Evolutionary conservation across 2,888 invertebrate species (phyloP).

Genomic region (Drosophila mimetica): DNA sequence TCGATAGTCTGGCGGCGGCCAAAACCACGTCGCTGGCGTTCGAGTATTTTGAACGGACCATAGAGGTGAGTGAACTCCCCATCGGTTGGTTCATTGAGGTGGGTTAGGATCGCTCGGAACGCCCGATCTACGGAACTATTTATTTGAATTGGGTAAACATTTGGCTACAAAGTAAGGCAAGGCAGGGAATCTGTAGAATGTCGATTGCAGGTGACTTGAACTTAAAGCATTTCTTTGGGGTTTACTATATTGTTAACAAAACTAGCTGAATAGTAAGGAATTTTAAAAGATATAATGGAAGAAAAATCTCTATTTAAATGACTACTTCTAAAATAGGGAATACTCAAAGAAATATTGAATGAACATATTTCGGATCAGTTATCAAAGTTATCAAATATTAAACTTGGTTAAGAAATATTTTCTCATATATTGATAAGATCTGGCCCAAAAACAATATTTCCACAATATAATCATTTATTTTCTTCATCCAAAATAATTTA

Average conservation of each 20-base stretch:
- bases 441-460: no score
- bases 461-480: no score
- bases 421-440: no score
- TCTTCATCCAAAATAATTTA: neutral
- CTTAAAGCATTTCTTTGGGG: no score
- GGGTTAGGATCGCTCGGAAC: conserved; percentile 21
- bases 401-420: no score
- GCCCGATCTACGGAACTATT: conserved; percentile 9
- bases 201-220: neutral
- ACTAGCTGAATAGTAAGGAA: neutral
- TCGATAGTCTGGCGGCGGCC: conserved; percentile 89
- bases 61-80: conserved; percentile 86
- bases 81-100: conserved; percentile 21
- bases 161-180: neutral
- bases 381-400: no score
- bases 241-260: neutral
- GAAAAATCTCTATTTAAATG: no score
- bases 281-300: no score
- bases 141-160: conserved; percentile 15
- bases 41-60: conserved; percentile 90
- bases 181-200: neutral
- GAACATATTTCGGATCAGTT: no score
- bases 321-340: no score
- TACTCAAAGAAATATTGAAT: no score
- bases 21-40: conserved; percentile 90